A percentile compares a stretch with the other conserved stretches of the same genome.
Conservation (phyloP, 2,888 invertebrate species). For the Drosophila heteroneura region DNA sequence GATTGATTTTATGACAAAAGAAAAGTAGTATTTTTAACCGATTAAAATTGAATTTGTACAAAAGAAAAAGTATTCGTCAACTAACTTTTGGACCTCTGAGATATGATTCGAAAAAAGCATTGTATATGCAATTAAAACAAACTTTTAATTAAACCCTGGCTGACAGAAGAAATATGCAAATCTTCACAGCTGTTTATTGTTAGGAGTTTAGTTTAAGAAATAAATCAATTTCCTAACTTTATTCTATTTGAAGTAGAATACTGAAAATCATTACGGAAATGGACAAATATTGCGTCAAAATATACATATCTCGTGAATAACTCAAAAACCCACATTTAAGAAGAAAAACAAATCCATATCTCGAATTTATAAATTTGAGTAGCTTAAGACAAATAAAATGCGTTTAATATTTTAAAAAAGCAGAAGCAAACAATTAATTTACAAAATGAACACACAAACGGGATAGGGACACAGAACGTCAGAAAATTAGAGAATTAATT, state of each 20-base stretch:
- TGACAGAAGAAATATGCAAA: neutral
- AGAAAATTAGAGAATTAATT: slow-evolving; percentile 38
- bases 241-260: neutral
- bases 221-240: neutral
- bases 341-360: neutral
- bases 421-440: slow-evolving; percentile 10
- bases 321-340: neutral
- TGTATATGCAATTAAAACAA: neutral
- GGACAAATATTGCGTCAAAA: neutral
- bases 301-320: neutral
- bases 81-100: neutral
- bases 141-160: neutral
- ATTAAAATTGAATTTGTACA: neutral
- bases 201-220: neutral
- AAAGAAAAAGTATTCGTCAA: neutral
- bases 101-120: neutral
- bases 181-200: neutral
- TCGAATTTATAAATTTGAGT: neutral
- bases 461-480: neutral
- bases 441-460: slow-evolving; percentile 16
- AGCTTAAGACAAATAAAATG: neutral
- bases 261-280: neutral
- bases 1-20: neutral
- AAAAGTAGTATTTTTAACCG: neutral
- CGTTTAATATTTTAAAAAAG: neutral